These are phyloP conservation scores for Gallirallus australis DNA, from an alignment of 2,797 vertebrate genomes.

Conservation along the genomic window DNA sequence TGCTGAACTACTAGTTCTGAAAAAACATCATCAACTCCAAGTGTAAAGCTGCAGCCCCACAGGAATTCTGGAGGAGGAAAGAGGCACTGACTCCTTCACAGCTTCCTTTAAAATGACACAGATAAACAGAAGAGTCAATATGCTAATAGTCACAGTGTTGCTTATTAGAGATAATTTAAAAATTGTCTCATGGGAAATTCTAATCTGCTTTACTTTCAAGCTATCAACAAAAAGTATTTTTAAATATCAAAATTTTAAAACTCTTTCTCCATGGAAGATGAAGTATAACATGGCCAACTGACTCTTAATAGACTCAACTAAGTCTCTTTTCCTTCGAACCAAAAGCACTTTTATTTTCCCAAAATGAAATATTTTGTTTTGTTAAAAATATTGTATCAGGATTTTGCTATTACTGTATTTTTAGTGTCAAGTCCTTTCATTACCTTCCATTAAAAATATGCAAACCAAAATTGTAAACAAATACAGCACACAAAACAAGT, in stretches of 20 bases:
- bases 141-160: not conserved
- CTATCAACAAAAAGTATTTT: not conserved
- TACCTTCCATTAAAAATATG: not conserved
- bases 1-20: not conserved
- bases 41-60: not conserved
- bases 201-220: not conserved
- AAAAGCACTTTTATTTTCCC: not conserved
- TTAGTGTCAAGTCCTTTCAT: not conserved
- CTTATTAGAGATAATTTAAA: not conserved
- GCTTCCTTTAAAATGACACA: slow-evolving; percentile 19
- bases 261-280: not conserved
- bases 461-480: not conserved
- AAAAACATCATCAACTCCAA: slow-evolving; percentile 7
- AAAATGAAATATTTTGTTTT: not conserved
- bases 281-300: not conserved
- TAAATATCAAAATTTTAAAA: not conserved
- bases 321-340: not conserved
- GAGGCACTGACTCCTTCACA: slow-evolving; percentile 19
- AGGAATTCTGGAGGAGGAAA: slow-evolving; percentile 17
- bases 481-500: not conserved
- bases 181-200: not conserved
- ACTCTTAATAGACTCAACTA: not conserved
- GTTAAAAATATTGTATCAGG: not conserved
- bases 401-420: not conserved
- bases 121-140: slow-evolving; percentile 27